These are phyloP conservation scores for Myiozetetes cayanensis DNA, from an alignment of 2,113 vertebrate genomes.

Conservation along the genomic window DNA sequence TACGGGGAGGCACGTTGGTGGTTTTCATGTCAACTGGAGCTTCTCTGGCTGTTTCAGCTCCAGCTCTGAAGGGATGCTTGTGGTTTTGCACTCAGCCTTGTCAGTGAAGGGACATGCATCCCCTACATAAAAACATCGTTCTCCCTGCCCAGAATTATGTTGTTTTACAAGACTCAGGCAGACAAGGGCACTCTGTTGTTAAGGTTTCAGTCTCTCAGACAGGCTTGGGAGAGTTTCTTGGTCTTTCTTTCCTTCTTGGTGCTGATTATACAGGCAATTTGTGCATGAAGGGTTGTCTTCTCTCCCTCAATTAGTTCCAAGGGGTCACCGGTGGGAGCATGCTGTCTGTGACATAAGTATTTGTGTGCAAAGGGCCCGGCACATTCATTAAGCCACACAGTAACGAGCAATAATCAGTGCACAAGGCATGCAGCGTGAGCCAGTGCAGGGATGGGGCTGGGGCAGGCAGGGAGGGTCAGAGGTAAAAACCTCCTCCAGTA, in stretches of 20 bases:
- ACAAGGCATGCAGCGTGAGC: background rate
- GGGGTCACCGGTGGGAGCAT: background rate
- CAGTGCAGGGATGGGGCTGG: background rate
- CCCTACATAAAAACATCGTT: background rate
- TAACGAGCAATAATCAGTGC: background rate
- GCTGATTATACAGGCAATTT: conserved; percentile 12
- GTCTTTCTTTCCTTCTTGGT: background rate
- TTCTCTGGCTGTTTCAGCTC: background rate
- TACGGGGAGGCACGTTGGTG: background rate
- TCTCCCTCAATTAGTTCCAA: background rate
- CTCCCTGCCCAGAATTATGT: background rate
- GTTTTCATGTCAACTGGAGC: background rate
- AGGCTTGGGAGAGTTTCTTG: background rate
- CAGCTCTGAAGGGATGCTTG: background rate
- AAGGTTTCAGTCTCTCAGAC: background rate
- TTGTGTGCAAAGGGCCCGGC: background rate
- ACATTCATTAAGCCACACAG: background rate
- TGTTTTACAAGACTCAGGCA: conserved; percentile 16
- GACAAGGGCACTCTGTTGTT: background rate
- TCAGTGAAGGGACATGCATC: background rate
- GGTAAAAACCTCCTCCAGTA: conserved; percentile 5
- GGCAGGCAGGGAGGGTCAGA: background rate
- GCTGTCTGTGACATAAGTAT: background rate
- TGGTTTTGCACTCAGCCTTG: background rate
- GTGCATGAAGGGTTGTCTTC: background rate